phyloP scores from a whole-genome alignment of 2,797 vertebrate species.

The Peromyscus melanophrys region DNA sequence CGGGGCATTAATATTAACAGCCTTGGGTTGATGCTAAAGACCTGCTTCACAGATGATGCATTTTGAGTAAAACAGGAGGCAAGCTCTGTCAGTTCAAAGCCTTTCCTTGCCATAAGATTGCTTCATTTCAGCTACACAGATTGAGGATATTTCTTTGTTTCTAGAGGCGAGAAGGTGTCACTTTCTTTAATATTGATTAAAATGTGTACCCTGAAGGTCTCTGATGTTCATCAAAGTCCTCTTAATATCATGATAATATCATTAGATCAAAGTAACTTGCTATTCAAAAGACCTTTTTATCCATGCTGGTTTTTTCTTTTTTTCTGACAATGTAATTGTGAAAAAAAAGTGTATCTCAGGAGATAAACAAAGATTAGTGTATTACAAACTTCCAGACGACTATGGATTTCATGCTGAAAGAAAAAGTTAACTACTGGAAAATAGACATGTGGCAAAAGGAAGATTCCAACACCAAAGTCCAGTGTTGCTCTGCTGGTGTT shows the following conservation, averaged over 20 bases:
- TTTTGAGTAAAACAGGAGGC: not conserved
- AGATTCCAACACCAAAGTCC: not conserved
- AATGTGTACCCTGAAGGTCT: not conserved
- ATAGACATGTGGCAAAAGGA: not conserved
- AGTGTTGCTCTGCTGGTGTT: not conserved
- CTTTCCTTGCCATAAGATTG: not conserved
- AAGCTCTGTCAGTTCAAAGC: conserved; percentile 27
- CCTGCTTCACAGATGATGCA: not conserved
- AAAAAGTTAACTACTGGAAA: not conserved
- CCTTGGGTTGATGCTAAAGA: not conserved
- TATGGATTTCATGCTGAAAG: not conserved
- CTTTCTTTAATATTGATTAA: conserved; percentile 37
- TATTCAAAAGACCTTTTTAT: not conserved
- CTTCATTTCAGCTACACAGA: not conserved
- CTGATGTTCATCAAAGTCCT: not conserved
- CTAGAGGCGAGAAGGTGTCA: not conserved
- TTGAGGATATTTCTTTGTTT: not conserved
- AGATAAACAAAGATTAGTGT: not conserved
- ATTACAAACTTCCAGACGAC: not conserved
- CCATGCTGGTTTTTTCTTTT: not conserved
- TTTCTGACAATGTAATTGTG: not conserved
- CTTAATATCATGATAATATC: not conserved
- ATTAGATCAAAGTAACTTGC: not conserved
- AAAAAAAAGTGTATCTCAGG: not conserved
- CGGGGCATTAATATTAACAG: conserved; percentile 9